Percentiles rank a stretch among this genome's conserved stretches.
Evolutionary conservation across 2,888 invertebrate species (phyloP).

Genomic region (Amphipoea oculea): DNA sequence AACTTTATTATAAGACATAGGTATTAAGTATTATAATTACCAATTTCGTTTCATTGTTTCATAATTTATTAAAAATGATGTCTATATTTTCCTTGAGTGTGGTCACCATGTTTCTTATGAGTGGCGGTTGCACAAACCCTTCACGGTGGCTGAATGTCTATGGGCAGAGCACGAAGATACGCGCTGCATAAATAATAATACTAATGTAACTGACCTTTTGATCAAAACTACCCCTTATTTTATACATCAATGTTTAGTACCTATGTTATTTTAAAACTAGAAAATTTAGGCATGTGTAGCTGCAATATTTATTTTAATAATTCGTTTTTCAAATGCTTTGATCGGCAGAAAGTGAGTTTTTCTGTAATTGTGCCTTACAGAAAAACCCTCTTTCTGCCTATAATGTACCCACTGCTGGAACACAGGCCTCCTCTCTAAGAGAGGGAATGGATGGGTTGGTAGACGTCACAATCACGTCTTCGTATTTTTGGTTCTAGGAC

Average conservation of each 20-base stretch:
- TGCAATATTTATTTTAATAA: neutral
- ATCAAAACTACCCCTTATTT: neutral
- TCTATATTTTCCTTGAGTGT: conserved; percentile 4
- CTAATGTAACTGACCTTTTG: conserved; percentile 7
- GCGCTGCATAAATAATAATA: conserved; percentile 3
- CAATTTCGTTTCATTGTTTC: neutral
- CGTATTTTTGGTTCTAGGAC: neutral
- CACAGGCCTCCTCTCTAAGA: no score
- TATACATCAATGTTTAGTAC: no score
- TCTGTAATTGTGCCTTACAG: neutral
- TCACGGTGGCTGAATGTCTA: conserved; percentile 54
- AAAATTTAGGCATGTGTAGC: no score
- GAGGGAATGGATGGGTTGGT: neutral
- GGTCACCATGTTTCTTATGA: conserved; percentile 49
- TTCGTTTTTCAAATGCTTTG: neutral
- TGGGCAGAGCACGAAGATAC: conserved; percentile 28
- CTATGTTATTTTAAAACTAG: neutral
- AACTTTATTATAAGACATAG: no score
- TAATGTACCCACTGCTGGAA: no score
- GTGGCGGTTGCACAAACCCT: conserved; percentile 57
- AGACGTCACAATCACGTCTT: neutral
- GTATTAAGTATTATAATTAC: neutral
- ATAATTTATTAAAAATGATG: neutral
- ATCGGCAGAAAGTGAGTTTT: neutral
- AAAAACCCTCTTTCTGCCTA: no score